These are phyloP conservation scores for Hirudo medicinalis DNA, from an alignment of 1,140 invertebrate genomes.

Conservation along the genomic window DNA sequence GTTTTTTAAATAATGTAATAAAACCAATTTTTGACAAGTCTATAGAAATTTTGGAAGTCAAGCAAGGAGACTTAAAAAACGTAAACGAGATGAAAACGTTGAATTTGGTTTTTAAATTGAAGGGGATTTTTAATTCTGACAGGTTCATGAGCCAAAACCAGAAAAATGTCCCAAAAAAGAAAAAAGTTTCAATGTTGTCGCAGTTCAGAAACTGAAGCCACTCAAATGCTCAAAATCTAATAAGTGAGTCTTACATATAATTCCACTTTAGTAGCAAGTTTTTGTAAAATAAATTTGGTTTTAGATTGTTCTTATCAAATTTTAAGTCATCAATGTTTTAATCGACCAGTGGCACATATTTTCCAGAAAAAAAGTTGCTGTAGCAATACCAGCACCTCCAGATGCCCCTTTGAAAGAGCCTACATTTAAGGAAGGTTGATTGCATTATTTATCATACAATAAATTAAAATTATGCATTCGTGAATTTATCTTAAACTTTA, in stretches of 20 bases:
- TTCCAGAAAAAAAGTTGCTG: constrained; percentile 26
- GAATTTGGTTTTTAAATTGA: not conserved
- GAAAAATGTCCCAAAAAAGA: not conserved
- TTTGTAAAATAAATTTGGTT: not conserved
- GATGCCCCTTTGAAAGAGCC: constrained; percentile 32
- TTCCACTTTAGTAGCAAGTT: too few relatives aligned
- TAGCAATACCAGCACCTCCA: constrained; percentile 33
- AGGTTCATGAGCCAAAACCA: constrained; percentile 9
- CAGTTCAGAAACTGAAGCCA: not conserved
- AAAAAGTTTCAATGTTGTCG: not conserved
- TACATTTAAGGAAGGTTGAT: not conserved
- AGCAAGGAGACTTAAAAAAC: constrained; percentile 1
- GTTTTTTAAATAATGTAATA: too few relatives aligned
- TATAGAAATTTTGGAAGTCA: not conserved
- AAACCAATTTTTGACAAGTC: not conserved
- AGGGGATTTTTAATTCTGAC: too few relatives aligned
- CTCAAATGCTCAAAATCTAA: not conserved
- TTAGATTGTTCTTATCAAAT: too few relatives aligned
- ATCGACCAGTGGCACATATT: not conserved
- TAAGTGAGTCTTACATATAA: too few relatives aligned
- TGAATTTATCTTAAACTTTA: not conserved
- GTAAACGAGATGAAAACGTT: not conserved
- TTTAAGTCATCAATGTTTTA: not conserved
- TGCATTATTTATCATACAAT: not conserved
- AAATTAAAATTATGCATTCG: constrained; percentile 1